Conservation (phyloP, 2,113 vertebrate species). For the Oreochromis tanganicae region DNA sequence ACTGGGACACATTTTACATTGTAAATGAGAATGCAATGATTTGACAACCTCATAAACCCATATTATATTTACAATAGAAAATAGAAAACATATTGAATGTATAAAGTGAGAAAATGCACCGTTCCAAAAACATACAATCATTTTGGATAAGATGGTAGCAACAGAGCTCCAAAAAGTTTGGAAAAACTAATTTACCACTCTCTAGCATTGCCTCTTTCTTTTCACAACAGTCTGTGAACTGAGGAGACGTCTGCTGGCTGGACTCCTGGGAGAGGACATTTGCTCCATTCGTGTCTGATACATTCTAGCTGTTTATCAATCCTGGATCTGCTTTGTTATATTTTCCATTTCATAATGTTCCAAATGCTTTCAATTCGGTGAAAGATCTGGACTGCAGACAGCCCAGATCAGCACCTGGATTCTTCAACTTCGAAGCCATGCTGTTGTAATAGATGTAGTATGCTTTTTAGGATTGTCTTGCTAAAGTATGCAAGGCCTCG, state of each 20-base stretch:
- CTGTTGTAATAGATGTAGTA: not conserved
- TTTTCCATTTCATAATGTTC: not conserved
- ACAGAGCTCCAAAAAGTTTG: accelerated
- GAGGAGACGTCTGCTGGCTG: not conserved
- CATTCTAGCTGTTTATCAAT: not conserved
- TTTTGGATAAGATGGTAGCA: not conserved
- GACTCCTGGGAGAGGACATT: accelerated
- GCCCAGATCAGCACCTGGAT: not conserved
- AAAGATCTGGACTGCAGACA: not conserved
- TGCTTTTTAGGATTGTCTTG: not conserved
- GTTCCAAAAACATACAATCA: not conserved
- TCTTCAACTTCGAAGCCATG: not conserved
- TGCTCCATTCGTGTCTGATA: not conserved
- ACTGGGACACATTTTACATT: accelerated
- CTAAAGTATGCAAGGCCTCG: not conserved
- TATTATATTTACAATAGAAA: not conserved
- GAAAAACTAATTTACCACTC: accelerated
- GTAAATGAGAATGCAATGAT: not conserved
- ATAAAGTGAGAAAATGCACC: not conserved
- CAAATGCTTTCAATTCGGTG: not conserved
- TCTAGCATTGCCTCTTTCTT: not conserved
- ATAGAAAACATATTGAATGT: not conserved
- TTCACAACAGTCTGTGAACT: not conserved
- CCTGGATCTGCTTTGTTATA: not conserved
- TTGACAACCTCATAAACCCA: not conserved